Conservation (phyloP, 1,140 invertebrate species). For the Ectropis grisescens region DNA sequence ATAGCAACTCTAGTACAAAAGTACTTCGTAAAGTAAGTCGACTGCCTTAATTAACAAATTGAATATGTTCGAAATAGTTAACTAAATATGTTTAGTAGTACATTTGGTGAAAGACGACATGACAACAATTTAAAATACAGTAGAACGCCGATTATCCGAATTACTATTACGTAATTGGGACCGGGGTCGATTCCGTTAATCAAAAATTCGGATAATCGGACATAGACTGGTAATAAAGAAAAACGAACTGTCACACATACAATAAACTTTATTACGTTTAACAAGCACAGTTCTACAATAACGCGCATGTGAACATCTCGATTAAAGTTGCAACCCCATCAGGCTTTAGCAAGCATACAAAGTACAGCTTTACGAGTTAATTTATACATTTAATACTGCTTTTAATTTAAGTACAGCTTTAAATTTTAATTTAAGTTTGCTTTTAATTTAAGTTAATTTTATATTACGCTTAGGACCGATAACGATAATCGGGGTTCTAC, state of each 20-base stretch:
- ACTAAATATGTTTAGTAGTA: too few species aligned
- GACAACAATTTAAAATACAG: too few species aligned
- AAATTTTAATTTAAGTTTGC: too few species aligned
- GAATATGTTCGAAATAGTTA: too few species aligned
- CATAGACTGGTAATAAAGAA: neutral
- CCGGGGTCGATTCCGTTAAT: neutral
- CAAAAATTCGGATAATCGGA: neutral
- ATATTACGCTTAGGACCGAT: neutral
- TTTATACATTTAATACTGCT: too few species aligned
- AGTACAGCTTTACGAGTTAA: too few species aligned
- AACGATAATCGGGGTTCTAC: neutral
- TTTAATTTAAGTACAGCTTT: too few species aligned
- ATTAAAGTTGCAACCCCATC: neutral
- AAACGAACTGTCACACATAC: neutral
- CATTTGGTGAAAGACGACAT: too few species aligned
- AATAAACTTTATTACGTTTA: neutral
- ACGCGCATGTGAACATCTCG: neutral
- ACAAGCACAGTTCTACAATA: neutral
- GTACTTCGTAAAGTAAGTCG: too few species aligned
- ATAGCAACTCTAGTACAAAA: too few species aligned
- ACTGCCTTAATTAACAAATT: too few species aligned
- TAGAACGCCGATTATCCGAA: neutral
- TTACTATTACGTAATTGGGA: neutral
- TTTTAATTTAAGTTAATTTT: too few species aligned
- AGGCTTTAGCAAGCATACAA: neutral